Conservation (phyloP, 2,888 invertebrate species). For the Tryphoninae sp. region DNA sequence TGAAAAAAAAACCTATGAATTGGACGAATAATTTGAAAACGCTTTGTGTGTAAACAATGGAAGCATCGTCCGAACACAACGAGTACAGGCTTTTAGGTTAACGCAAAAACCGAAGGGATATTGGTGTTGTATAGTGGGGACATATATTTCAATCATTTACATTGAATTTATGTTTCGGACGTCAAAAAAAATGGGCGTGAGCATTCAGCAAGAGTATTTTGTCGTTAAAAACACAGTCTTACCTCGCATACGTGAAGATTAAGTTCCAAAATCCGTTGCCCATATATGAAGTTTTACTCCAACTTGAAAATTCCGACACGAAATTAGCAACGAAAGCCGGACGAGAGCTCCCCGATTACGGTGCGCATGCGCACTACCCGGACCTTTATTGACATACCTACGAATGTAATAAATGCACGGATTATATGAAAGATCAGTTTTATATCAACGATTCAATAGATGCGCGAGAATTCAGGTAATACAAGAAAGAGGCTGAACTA, state of each 20-base stretch:
- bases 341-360: conserved; percentile 2
- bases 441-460: too few relatives aligned
- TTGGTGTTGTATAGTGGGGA: background rate
- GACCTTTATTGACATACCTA: too few relatives aligned
- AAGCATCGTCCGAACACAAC: conserved; percentile 30
- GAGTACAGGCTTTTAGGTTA: conserved; percentile 37
- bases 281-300: conserved; percentile 77
- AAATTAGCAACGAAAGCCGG: conserved; percentile 66
- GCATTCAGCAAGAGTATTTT: background rate
- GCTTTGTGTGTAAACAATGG: conserved; percentile 29
- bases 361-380: too few relatives aligned
- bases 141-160: conserved; percentile 1
- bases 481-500: too few relatives aligned
- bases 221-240: conserved; percentile 37
- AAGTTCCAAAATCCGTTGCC: conserved; percentile 70
- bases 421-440: too few relatives aligned
- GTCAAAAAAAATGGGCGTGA: background rate
- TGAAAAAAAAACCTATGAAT: conserved; percentile 2
- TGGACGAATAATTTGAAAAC: background rate
- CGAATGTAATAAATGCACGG: too few relatives aligned
- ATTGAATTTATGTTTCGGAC: background rate
- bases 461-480: too few relatives aligned
- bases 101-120: conserved; percentile 18
- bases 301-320: conserved; percentile 71
- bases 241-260: conserved; percentile 63